A percentile compares a stretch with the other conserved stretches of the same genome.
Evolutionary conservation across 2,888 invertebrate species (phyloP).

Genomic region (Papilio protenor): DNA sequence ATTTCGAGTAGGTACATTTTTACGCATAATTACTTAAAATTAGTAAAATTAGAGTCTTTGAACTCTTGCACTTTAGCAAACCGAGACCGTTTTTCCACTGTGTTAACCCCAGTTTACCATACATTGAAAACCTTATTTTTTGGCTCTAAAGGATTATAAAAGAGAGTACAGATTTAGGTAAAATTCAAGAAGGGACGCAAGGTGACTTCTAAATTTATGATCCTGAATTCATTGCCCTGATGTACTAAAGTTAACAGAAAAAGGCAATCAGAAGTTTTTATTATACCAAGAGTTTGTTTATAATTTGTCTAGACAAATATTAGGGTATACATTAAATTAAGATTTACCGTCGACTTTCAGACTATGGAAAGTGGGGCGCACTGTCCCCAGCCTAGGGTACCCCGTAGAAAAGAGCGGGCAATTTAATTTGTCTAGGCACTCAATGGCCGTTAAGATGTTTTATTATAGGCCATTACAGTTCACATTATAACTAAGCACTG

Average conservation of each 20-base stretch:
- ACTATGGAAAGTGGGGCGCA: constrained; percentile 4
- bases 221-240: neutral
- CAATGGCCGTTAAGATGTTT: constrained; percentile 41
- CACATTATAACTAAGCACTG: constrained; percentile 32
- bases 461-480: constrained; percentile 38
- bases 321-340: constrained; percentile 9
- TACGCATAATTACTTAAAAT: neutral
- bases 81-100: too few relatives aligned
- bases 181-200: neutral
- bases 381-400: constrained; percentile 4
- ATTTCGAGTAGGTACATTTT: neutral
- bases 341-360: constrained; percentile 22
- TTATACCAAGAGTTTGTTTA: constrained; percentile 18
- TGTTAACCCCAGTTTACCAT: neutral
- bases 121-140: neutral
- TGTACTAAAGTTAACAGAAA: constrained; percentile 5
- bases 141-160: neutral
- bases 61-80: too few relatives aligned
- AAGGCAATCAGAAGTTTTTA: constrained; percentile 14
- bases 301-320: constrained; percentile 37
- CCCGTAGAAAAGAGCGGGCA: constrained; percentile 27
- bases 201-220: constrained; percentile 12
- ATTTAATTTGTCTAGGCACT: constrained; percentile 43
- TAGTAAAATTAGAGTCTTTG: neutral
- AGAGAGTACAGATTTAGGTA: neutral